Base-by-base conservation (phyloP, 1,140 invertebrate genomes). In the Arion vulgaris region DNA sequence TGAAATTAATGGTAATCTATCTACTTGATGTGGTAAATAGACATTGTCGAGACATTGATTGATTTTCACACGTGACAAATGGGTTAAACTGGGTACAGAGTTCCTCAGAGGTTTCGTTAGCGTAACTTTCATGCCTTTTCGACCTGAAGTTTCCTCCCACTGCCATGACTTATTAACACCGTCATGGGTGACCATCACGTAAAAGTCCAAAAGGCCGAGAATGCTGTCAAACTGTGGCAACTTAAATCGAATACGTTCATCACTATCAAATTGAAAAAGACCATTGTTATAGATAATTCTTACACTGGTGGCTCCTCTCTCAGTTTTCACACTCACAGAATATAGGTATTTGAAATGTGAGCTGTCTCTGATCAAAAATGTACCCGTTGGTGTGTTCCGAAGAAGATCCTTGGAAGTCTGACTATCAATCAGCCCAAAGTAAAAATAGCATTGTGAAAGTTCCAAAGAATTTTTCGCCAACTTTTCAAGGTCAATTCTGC, bases 261-360 rank as follows among this genome's bases (percentile, higher is more conserved):
- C 95, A 23, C 96, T 95, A 89, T 97, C 96, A 86, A 97, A 92
- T 36, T 94, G 93, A 93, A 97, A 97, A 82, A 94, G 93, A 0
- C 96, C 96, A 84, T 94, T 91, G 49, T 93, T 92, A 90, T 95
- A 96, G 76, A 95, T 94, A 32, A 97, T 94, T 51, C 97, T 92
- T 0, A 97, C 95, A 41, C 96, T 96, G 0, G 96, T 97, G 0
- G 96, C 96, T 0, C 96, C 96, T 51, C 94, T 92, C 26, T 94
- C 94, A 0, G 96, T 97, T 90, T 97, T 96, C 19, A 97, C 95
- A 87, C 95, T 96, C n/a, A 98, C 92, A 7, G 96, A 95, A 89
- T 95, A 97, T 41, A 96, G 94, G 91, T 95, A 96, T 84, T 94
- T 94, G 4, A 94, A 94, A 89, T 97, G 95, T 0, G 95, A 95